phyloP scores from a whole-genome alignment of 2,113 vertebrate species.

The Syrmaticus mikado region DNA sequence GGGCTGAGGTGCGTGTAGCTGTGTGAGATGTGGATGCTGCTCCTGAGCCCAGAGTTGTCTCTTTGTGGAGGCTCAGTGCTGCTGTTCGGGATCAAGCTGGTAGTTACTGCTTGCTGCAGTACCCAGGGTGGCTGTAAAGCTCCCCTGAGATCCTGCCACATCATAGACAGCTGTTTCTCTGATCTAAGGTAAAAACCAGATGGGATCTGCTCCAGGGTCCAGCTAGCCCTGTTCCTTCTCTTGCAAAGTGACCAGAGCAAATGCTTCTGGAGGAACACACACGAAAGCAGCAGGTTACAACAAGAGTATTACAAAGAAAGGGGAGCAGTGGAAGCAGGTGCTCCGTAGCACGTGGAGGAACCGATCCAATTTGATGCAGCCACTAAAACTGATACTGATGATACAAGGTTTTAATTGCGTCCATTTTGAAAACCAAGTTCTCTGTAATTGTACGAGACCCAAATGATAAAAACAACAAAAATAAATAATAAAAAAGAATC shows the following conservation, averaged over 20 bases:
- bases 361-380: background rate
- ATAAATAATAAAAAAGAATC: background rate
- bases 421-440: background rate
- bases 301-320: background rate
- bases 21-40: background rate
- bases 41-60: background rate
- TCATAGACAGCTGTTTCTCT: background rate
- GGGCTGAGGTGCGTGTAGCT: accelerated
- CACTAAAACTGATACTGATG: background rate
- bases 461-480: background rate
- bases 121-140: accelerated
- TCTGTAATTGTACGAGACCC: background rate
- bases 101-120: background rate
- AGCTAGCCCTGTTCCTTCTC: background rate
- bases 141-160: background rate
- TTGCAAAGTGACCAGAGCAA: background rate
- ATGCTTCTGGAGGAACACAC: background rate
- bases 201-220: background rate
- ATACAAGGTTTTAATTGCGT: background rate
- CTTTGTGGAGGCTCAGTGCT: background rate
- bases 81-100: background rate
- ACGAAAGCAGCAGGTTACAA: background rate
- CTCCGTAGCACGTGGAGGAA: background rate
- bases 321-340: background rate
- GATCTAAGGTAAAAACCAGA: background rate